Base-by-base conservation (phyloP, 92 coral and sea anemone species). In the Porites lobata region DNA sequence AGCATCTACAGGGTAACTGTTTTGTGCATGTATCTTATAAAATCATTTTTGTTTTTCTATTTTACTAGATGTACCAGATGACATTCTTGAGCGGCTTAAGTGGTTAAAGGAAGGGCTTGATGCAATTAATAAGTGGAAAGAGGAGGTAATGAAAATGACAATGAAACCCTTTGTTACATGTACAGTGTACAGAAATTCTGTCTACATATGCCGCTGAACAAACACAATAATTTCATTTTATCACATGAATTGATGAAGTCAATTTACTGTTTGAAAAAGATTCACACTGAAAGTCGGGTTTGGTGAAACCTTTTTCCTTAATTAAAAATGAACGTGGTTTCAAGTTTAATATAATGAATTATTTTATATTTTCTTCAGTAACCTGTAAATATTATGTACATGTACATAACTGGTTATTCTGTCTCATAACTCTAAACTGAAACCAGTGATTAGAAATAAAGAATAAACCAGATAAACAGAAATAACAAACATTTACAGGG, bases 31-130 rank as follows among this genome's bases (percentile, higher is more conserved):
- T 3, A 7, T 11, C 20, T 72, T 10, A 11, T 54, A 59, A 10
- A n/a, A 53, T 32, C 20, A 47, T 17, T 1, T 4, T 24, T 26
- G 15, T 68, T 62, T 62, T 51, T 18, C 22, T 15, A 54, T 10
- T 72, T 50, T 22, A 68, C 20, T 75, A 97, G 99, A 95, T 83
- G 95, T 98, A 29, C 98, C 98, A 29, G 98, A 95, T 69, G 98
- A 98, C 65, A 93, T 98, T 78, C 85, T 92, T 53, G 94, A 91
- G 43, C 99, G 91, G 82, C 82, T 98, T 21, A 92, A 98, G 78
- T 52, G 82, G 81, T 66, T 98, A 64, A 94, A 89, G 84, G 96
- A 93, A 21, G 93, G 91, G 65, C 72, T 95, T 70, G 94, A 95
- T 70, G 94, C 93, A 18, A 82, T 98, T 54, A 93, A 94, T 75